A percentile compares a stretch with the other conserved stretches of the same genome.
These are phyloP conservation scores for Smittia aterrima DNA, from an alignment of 2,888 invertebrate genomes.

Conservation along the genomic window DNA sequence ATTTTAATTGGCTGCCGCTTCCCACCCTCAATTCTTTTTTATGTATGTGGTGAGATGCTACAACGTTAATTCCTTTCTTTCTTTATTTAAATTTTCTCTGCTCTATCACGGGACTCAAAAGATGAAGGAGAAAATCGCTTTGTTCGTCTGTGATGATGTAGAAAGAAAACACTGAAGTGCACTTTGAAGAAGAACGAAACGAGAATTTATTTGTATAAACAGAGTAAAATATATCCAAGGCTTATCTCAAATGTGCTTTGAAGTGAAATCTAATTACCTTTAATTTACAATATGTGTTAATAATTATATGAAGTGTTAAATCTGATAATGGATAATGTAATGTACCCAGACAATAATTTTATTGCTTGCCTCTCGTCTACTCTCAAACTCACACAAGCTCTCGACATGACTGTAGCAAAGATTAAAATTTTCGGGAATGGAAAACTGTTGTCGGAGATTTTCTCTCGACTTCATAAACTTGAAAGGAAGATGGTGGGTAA, in stretches of 20 bases:
- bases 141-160: background rate
- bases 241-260: conserved; percentile 35
- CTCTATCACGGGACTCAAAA: background rate
- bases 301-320: conserved; percentile 40
- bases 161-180: conserved; percentile 33
- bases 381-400: background rate
- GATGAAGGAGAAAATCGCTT: background rate
- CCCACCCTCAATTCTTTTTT: conserved; percentile 13
- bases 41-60: conserved; percentile 20
- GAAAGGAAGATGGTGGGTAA: conserved; percentile 4
- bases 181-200: conserved; percentile 33
- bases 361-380: conserved; percentile 1
- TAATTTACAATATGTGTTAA: conserved; percentile 40
- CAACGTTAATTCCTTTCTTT: background rate
- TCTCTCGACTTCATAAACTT: background rate
- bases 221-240: conserved; percentile 31
- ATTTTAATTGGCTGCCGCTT: conserved; percentile 40
- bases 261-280: conserved; percentile 40
- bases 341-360: conserved; percentile 39
- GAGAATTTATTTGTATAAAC: conserved; percentile 35
- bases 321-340: conserved; percentile 40
- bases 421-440: conserved; percentile 35
- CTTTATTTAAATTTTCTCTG: conserved; percentile 1
- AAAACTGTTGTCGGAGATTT: conserved; percentile 13
- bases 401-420: conserved; percentile 4